Base-by-base conservation (phyloP, 2,888 invertebrate species). In the Pyrrhia umbra region DNA sequence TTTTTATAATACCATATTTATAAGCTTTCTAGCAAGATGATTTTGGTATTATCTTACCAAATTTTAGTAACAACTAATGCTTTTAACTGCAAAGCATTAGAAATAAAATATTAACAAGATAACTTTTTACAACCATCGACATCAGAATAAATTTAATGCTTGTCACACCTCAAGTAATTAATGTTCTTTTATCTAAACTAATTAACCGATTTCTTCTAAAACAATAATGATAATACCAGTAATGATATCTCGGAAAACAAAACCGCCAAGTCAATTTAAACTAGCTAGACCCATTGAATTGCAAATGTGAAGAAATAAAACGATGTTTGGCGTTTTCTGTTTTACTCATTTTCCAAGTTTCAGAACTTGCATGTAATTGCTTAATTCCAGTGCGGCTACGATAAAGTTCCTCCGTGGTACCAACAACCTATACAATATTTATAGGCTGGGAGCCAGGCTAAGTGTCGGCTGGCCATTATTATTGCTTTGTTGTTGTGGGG, bases 361-460 rank as follows among this genome's bases (percentile, higher is more conserved):
- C 85, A 83, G 83, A 83, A 88, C 85, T 91, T 90, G 89, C 90
- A 90, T 92, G 89, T 91, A 91, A 92, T 92, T 92, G 90, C 90
- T 91, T 91, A 90, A 92, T 91, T 88, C 85, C 85, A 88, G 79
- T 84, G 88, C 86, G 82, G 86, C 80, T 73, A 83, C 82, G 85
- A 81, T 82, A 85, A 90, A 90, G 80, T 92, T 90, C 58, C 70
- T 72, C 78, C 65, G 73, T 56, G 66, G 71, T 57, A 79, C 80
- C 77, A 80, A 80, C 78, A 75, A 77, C 72, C 77, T 73, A 70
- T 77, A 74, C 71, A 75, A 79, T 78, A 79, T 81, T 79, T 77
- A 78, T 77, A 80, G 77, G 65, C 60, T 8, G 20, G 40, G 79
- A 72, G 72, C 57, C 51, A 57, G 68, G 49, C 50, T 50, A 46